Conservation (phyloP, 2,888 invertebrate species). For the Leistus spinibarbis region DNA sequence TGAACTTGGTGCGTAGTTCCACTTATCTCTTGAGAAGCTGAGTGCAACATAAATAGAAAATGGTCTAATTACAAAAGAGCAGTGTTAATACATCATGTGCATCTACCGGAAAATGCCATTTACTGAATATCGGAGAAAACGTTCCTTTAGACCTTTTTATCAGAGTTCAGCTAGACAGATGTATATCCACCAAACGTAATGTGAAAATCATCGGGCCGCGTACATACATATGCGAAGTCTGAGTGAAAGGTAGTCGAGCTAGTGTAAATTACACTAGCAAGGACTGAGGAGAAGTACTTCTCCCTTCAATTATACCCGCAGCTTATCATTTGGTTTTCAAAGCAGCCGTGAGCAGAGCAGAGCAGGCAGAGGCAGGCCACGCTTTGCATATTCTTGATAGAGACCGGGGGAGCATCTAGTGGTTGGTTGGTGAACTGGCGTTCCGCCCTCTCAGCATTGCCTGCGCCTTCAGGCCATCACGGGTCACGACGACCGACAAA, state of each 20-base stretch:
- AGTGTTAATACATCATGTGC: too few relatives aligned
- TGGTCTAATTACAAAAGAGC: too few relatives aligned
- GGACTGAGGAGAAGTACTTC: conserved; percentile 29
- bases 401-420: conserved; percentile 9
- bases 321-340: conserved; percentile 52
- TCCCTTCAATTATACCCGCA: conserved; percentile 50
- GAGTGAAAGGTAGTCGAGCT: neutral
- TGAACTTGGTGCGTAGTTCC: too few relatives aligned
- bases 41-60: too few relatives aligned
- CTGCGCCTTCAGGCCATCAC: neutral
- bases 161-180: neutral
- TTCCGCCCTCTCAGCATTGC: neutral
- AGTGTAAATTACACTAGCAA: conserved; percentile 35
- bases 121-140: too few relatives aligned
- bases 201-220: neutral
- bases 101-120: too few relatives aligned
- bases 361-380: neutral
- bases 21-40: too few relatives aligned
- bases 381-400: conserved; percentile 38
- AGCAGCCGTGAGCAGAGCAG: conserved; percentile 42
- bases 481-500: conserved; percentile 29
- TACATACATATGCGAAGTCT: neutral
- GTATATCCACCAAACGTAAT: neutral
- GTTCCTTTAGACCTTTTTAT: too few relatives aligned
- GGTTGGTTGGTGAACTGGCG: neutral